phyloP scores from a whole-genome alignment of 37 sponge, comb jelly and placozoan genomes.

The Ephydatia muelleri region DNA sequence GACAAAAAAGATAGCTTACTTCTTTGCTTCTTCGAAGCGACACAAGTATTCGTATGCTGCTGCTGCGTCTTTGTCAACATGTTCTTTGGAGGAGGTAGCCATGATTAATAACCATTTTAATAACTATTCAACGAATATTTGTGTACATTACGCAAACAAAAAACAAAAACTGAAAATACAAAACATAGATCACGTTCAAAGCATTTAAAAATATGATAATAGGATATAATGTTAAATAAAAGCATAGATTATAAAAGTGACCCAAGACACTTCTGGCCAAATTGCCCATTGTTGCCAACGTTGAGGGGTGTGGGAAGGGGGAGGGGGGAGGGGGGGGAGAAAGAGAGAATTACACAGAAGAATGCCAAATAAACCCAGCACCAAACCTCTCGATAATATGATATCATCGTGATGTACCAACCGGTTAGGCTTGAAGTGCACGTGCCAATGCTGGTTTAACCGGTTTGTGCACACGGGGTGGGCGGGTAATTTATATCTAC shows the following conservation, averaged over 20 bases:
- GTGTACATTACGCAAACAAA: background rate
- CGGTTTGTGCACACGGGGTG: background rate
- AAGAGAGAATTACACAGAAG: no score
- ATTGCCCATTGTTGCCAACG: no score
- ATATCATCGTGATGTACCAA: background rate
- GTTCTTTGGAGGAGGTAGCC: background rate
- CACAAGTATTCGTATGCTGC: constrained; percentile 79
- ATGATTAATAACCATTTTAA: background rate
- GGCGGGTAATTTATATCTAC: background rate
- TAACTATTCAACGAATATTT: background rate
- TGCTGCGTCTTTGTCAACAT: constrained; percentile 8
- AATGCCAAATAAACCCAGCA: no score
- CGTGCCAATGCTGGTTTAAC: background rate
- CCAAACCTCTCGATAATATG: no score
- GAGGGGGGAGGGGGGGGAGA: no score
- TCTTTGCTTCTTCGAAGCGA: constrained; percentile 69
- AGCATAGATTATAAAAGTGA: no score
- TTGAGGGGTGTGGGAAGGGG: no score
- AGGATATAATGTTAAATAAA: no score
- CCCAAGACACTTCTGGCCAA: no score
- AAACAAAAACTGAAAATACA: no score
- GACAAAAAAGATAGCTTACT: constrained; percentile 28
- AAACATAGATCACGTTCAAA: no score
- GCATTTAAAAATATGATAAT: no score
- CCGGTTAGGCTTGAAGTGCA: background rate